A percentile compares a stretch with the other conserved stretches of the same genome.
phyloP scores from a whole-genome alignment of 2,888 invertebrate species.

The Pheosia tremula region DNA sequence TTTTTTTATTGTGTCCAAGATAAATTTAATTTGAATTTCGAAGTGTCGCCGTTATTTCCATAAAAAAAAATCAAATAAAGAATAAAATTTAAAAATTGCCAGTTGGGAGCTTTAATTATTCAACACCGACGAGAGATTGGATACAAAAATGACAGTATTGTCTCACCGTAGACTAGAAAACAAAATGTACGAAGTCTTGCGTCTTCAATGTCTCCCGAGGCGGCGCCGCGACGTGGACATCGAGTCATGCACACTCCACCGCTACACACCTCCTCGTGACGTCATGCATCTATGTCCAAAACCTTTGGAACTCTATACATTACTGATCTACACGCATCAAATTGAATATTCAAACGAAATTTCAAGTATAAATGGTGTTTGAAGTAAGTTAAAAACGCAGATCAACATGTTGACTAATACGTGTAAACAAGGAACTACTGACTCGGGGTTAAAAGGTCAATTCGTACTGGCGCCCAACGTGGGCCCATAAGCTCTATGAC shows the following conservation, averaged over 20 bases:
- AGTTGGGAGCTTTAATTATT: neutral
- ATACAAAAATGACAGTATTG: slow-evolving; percentile 47
- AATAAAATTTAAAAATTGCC: slow-evolving; percentile 5
- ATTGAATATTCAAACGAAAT: slow-evolving; percentile 11
- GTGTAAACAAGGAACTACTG: slow-evolving; percentile 28
- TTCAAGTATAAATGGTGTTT: neutral
- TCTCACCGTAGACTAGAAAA: slow-evolving; percentile 51
- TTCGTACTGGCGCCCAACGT: slow-evolving; percentile 62
- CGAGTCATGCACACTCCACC: slow-evolving; percentile 70
- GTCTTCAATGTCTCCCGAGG: slow-evolving; percentile 47
- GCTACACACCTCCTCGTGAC: slow-evolving; percentile 58
- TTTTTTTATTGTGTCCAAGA: too few relatives aligned
- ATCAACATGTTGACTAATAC: slow-evolving; percentile 13
- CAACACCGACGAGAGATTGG: slow-evolving; percentile 34
- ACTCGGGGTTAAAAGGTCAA: slow-evolving; percentile 36
- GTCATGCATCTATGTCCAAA: slow-evolving; percentile 74
- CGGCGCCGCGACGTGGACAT: slow-evolving; percentile 43
- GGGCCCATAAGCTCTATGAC: slow-evolving; percentile 68
- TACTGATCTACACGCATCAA: slow-evolving; percentile 27
- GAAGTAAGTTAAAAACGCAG: neutral
- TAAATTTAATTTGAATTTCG: too few relatives aligned
- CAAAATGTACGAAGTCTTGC: slow-evolving; percentile 30
- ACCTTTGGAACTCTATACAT: slow-evolving; percentile 39
- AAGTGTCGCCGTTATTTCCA: too few relatives aligned
- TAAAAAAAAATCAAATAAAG: neutral